Percentiles rank a stretch among this genome's conserved stretches.
phyloP scores from a whole-genome alignment of 2,113 vertebrate genomes.

The Clarias macrocephalus region DNA sequence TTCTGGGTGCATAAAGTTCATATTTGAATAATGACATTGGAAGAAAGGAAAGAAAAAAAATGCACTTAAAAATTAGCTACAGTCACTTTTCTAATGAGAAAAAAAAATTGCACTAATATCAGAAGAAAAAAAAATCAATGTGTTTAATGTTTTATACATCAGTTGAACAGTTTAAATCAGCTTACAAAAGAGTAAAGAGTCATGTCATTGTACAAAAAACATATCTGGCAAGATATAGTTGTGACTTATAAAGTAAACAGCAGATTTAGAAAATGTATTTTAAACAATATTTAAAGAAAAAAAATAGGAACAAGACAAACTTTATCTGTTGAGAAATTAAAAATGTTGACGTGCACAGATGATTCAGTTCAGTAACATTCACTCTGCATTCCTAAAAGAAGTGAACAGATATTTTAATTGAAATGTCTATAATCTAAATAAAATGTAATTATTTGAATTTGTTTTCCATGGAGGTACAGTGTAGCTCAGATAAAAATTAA shows the following conservation, averaged over 20 bases:
- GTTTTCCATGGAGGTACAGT: not conserved
- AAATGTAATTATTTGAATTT: not conserved
- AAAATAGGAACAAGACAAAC: not conserved
- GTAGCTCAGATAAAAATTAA: not conserved
- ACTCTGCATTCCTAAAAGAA: not conserved
- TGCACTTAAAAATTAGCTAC: not conserved
- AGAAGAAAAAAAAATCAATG: not conserved
- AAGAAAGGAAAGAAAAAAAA: not conserved
- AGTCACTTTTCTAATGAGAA: not conserved
- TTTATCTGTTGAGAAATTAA: not conserved
- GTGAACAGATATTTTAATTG: not conserved
- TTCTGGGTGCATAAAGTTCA: not conserved
- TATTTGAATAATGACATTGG: not conserved
- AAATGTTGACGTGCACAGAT: not conserved
- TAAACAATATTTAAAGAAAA: not conserved
- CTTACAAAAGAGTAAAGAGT: not conserved
- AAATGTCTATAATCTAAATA: not conserved
- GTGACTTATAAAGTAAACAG: conserved; percentile 15
- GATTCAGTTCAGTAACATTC: not conserved
- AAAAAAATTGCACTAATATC: not conserved
- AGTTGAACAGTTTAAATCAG: too few species aligned
- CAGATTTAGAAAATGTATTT: not conserved
- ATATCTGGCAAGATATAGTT: not conserved
- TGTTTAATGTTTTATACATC: not conserved
- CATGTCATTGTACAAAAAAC: not conserved